Conservation (phyloP, 1,140 invertebrate genomes). For the Portunus trituberculatus region DNA sequence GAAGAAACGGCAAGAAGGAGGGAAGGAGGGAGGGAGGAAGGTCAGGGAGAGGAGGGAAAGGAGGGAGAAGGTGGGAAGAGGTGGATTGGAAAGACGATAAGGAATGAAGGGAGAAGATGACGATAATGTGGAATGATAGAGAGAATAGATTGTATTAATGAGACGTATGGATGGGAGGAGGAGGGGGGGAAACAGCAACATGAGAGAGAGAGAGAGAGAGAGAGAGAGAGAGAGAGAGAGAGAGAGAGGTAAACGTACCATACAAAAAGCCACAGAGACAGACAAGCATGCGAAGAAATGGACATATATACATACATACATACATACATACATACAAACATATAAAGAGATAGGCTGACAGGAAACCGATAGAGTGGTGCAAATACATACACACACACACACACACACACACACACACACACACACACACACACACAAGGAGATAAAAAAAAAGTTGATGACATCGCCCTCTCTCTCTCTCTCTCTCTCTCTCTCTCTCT, state of each 20-base stretch:
- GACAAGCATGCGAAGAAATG: neutral
- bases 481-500: neutral
- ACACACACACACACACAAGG: neutral
- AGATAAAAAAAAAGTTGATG: neutral
- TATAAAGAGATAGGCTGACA: neutral
- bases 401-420: slow-evolving; percentile 1
- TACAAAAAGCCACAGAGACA: too few species aligned
- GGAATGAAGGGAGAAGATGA: neutral
- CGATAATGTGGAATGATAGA: neutral
- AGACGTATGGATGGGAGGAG: neutral
- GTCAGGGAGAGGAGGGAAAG: neutral
- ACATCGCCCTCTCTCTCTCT: neutral
- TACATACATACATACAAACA: neutral
- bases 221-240: neutral
- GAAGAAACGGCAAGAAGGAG: neutral
- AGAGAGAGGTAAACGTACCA: neutral
- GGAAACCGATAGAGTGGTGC: neutral
- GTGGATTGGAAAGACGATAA: neutral
- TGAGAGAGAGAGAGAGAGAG: neutral
- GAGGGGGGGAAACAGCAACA: too few species aligned
- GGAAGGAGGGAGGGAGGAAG: neutral
- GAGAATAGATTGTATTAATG: neutral
- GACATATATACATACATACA: neutral
- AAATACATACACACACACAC: neutral
- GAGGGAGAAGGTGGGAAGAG: neutral